Conservation (phyloP, 2,888 invertebrate genomes). For the Drosophila ezoana region DNA sequence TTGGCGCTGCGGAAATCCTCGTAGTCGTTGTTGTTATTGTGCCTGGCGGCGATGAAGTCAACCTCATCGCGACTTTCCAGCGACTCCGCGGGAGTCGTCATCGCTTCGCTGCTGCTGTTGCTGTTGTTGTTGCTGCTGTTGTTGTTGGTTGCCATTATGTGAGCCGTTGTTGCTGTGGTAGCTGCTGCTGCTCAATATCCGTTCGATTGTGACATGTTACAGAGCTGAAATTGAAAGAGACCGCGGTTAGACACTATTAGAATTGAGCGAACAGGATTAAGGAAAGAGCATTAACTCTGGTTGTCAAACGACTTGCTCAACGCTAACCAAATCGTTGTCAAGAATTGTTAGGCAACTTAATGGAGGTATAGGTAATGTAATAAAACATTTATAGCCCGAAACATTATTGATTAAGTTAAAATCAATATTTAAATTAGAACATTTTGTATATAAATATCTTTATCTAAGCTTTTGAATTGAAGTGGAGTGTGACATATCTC, state of each 20-base stretch:
- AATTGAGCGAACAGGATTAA: constrained; percentile 1
- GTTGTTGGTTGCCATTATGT: constrained; percentile 46
- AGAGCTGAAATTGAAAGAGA: constrained; percentile 44
- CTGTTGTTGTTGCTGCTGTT: constrained; percentile 45
- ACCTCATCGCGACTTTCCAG: constrained; percentile 79
- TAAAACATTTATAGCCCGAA: too few relatives aligned
- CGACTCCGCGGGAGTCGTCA: constrained; percentile 18
- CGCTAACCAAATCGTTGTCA: too few relatives aligned
- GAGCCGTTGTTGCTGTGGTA: constrained; percentile 8
- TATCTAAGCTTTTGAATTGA: too few relatives aligned
- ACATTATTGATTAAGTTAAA: too few relatives aligned
- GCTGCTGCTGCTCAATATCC: constrained; percentile 49
- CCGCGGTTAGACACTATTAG: constrained; percentile 4
- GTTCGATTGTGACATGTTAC: constrained; percentile 57
- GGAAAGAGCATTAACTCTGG: background rate
- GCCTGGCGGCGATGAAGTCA: constrained; percentile 75
- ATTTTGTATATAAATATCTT: too few relatives aligned
- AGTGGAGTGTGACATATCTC: too few relatives aligned
- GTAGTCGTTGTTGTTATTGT: constrained; percentile 73
- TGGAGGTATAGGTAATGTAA: background rate
- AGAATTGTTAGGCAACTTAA: background rate
- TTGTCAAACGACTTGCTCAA: background rate
- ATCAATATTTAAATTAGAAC: too few relatives aligned
- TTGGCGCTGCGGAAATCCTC: constrained; percentile 64
- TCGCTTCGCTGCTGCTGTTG: constrained; percentile 29